A percentile compares a stretch with the other conserved stretches of the same genome.
Evolutionary conservation across 2,888 invertebrate species (phyloP).

Genomic region (Dolomedes plantarius): DNA sequence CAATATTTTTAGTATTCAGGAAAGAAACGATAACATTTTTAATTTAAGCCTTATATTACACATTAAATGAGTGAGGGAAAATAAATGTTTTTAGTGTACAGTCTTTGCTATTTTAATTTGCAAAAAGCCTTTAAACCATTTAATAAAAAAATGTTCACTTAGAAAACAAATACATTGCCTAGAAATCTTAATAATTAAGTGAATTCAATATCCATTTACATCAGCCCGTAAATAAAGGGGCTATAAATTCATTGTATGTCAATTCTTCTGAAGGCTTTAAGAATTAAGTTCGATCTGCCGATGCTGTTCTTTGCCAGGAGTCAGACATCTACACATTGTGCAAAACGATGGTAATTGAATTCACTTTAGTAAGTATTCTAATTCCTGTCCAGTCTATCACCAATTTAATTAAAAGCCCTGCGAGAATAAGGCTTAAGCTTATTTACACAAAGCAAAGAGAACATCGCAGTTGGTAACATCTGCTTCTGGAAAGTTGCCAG

Average conservation of each 20-base stretch:
- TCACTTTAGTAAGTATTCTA: background rate
- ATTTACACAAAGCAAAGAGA: constrained; percentile 8
- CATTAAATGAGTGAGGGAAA: too few relatives aligned
- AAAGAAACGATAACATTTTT: too few relatives aligned
- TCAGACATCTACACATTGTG: background rate
- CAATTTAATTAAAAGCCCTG: constrained; percentile 11
- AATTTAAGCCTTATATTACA: too few relatives aligned
- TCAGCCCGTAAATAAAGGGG: too few relatives aligned
- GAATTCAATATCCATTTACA: too few relatives aligned
- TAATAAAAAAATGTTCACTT: too few relatives aligned
- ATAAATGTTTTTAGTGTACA: too few relatives aligned
- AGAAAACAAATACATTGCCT: too few relatives aligned
- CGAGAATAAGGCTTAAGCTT: background rate
- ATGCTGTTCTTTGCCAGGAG: background rate
- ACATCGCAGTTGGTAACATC: background rate
- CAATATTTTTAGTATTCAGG: too few relatives aligned
- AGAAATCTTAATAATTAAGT: too few relatives aligned
- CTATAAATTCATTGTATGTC: constrained; percentile 1
- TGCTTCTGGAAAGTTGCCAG: constrained; percentile 32
- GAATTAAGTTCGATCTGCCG: background rate
- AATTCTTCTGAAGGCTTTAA: background rate
- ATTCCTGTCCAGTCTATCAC: constrained; percentile 11
- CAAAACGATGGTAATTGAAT: background rate
- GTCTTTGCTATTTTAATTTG: too few relatives aligned
- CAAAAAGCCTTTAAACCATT: too few relatives aligned